These are phyloP conservation scores for Rhabditoides inermis DNA, from an alignment of 2,888 invertebrate genomes.

Conservation along the genomic window DNA sequence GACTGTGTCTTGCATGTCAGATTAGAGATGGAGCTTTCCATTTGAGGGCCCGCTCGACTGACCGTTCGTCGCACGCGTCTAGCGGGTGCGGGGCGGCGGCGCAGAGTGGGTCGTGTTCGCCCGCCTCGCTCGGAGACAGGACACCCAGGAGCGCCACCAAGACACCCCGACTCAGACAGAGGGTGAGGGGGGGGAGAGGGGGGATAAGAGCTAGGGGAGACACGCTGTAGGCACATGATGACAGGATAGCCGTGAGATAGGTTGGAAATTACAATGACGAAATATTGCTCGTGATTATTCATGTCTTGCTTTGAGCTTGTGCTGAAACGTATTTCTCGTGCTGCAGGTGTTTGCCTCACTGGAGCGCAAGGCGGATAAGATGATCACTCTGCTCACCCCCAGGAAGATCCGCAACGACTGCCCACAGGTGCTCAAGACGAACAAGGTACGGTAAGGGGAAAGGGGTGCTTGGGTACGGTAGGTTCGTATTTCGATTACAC, in stretches of 20 bases:
- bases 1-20: too few species aligned
- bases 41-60: background rate
- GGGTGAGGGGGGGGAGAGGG: slow-evolving; percentile 8
- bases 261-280: too few species aligned
- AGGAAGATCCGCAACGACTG: slow-evolving; percentile 43
- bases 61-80: too few species aligned
- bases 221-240: background rate
- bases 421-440: slow-evolving; percentile 26
- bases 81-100: too few species aligned
- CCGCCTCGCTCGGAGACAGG: too few species aligned
- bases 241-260: too few species aligned
- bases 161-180: slow-evolving; percentile 36
- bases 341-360: slow-evolving; percentile 63
- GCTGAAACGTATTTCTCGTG: slow-evolving; percentile 34
- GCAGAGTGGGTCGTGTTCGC: too few species aligned
- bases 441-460: slow-evolving; percentile 12
- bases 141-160: slow-evolving; percentile 33
- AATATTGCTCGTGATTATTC: too few species aligned
- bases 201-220: background rate
- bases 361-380: slow-evolving; percentile 65
- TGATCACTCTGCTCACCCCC: slow-evolving; percentile 67
- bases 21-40: too few species aligned
- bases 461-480: too few species aligned
- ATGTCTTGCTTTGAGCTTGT: too few species aligned
- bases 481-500: too few species aligned